Evolutionary conservation across 2,113 vertebrate genomes (phyloP), one percentile per base, ranked within the genome.

Genomic region (Paramisgurnus dabryanus): DNA sequence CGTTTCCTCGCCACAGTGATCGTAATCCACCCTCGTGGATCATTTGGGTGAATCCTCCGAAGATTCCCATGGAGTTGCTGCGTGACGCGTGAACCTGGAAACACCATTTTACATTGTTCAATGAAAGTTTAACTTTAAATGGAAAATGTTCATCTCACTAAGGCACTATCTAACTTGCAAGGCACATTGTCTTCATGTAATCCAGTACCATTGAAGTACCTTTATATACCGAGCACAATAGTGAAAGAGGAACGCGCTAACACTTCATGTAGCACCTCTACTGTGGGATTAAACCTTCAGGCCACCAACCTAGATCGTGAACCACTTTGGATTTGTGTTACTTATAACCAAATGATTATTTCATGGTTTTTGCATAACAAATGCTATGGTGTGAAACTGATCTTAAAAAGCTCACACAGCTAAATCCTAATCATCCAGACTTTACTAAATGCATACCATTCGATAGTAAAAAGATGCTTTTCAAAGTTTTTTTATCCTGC

Each of bases 1-100:
- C 96, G 0, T 99, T 99, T 17, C 97, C 97, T 41, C 97, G 82
- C 97, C 97, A 99, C 13, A 99, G 92, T 0, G 97, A 98, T 76
- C 90, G 92, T 0, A 94, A 22, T 0, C 97, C 97, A 0, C 97
- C 97, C 82, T 99, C 97, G 0, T 93, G 90, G 86, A 99, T 93
- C 97, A 99, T 99, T 27, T 97, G 95, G 0, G 88, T 82, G 82
- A 99, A 98, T 3, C 97, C 97, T 0, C 97, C 94, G 0, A 93
- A 13, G 1, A 99, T 96, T 58, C 92, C 93, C 95, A 98, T 96
- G 89, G 92, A 95, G 93, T 98, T 98, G 80, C 90, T 95, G 80
- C 95, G 95, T 63, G 97, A 96, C 57, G 95, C 92, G 0, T 99
- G 96, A 17, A 99, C 97, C 97, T 99, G 86, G 1, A 4, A 53